phyloP scores from a whole-genome alignment of 2,797 vertebrate genomes.

The Neostethus bicornis region DNA sequence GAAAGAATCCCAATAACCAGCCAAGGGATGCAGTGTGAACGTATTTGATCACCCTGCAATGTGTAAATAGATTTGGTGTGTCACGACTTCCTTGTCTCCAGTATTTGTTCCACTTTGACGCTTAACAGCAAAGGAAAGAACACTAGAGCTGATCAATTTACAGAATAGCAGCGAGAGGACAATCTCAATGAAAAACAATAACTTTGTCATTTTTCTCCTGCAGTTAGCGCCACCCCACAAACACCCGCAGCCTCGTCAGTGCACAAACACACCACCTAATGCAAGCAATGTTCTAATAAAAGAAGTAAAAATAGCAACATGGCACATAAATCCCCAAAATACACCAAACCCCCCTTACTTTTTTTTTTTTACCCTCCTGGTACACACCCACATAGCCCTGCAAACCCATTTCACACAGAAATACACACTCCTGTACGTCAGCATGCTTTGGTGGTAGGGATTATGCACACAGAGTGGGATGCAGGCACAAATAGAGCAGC shows the following conservation, averaged over 20 bases:
- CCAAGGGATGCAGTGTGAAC: too few species aligned
- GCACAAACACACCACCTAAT: constrained; percentile 49
- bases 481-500: constrained; percentile 64
- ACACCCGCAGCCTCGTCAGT: constrained; percentile 37
- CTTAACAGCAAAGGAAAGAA: too few species aligned
- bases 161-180: too few species aligned
- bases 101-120: too few species aligned
- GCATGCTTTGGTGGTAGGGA: constrained; percentile 50
- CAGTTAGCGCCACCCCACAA: constrained; percentile 29
- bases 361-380: constrained; percentile 21
- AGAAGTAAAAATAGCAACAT: constrained; percentile 63
- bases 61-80: too few species aligned
- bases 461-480: constrained; percentile 66
- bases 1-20: too few species aligned
- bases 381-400: constrained; percentile 43
- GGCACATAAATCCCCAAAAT: constrained; percentile 6
- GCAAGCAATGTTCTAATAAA: constrained; percentile 69
- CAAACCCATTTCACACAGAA: constrained; percentile 11
- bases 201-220: constrained; percentile 24
- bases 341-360: constrained; percentile 10
- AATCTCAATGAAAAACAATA: too few species aligned
- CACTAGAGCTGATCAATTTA: too few species aligned
- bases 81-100: too few species aligned
- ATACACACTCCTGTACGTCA: constrained; percentile 46
- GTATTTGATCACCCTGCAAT: too few species aligned